phyloP scores from a whole-genome alignment of 2,113 vertebrate genomes.

The Danionella cerebrum region DNA sequence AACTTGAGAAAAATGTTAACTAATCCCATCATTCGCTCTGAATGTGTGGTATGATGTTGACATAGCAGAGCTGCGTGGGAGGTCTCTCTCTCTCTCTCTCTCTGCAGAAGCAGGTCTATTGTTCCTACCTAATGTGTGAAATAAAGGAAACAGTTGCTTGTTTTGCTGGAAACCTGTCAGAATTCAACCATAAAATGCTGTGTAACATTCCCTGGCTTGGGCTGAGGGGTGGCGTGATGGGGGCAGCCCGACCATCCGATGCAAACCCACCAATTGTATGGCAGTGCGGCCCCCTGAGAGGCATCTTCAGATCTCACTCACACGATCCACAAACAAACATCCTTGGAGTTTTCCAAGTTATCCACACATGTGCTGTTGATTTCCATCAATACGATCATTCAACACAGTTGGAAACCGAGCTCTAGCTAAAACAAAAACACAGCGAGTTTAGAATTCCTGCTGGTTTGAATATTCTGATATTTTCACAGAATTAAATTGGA shows the following conservation, averaged over 20 bases:
- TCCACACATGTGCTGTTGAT: slow-evolving; percentile 33
- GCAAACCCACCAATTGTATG: slow-evolving; percentile 45
- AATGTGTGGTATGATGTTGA: background rate
- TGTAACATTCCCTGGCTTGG: slow-evolving; percentile 21
- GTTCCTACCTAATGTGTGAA: background rate
- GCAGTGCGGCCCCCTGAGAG: slow-evolving; percentile 30
- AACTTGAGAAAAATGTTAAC: background rate
- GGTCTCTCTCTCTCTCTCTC: background rate
- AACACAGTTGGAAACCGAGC: too few species aligned
- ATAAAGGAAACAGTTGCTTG: background rate
- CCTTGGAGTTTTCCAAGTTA: slow-evolving; percentile 20
- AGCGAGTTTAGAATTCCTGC: too few species aligned
- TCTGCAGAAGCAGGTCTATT: background rate
- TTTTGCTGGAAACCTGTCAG: background rate
- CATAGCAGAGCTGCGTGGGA: background rate
- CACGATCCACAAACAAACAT: slow-evolving; percentile 38
- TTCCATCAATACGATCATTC: background rate
- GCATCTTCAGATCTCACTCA: background rate
- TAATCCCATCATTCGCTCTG: too few species aligned
- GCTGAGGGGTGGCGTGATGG: slow-evolving; percentile 16
- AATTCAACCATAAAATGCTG: background rate
- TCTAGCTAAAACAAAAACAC: background rate
- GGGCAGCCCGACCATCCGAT: slow-evolving; percentile 33
- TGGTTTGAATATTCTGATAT: too few species aligned
- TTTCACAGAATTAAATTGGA: too few species aligned